These are phyloP conservation scores for Ectobius pallidus DNA, from an alignment of 2,888 invertebrate species.

Conservation along the genomic window DNA sequence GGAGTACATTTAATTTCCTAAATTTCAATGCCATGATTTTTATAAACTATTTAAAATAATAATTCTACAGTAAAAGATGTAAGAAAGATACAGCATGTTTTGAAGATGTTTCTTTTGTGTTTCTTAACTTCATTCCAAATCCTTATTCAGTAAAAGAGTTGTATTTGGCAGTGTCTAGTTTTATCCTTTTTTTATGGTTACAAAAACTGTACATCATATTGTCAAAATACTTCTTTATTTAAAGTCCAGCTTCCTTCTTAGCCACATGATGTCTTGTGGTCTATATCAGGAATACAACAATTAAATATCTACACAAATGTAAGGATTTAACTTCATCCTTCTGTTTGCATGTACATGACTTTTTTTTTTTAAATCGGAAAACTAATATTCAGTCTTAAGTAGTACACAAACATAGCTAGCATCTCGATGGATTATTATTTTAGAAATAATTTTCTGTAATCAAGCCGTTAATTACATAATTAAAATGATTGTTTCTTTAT, in stretches of 20 bases:
- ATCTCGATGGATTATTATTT: no score
- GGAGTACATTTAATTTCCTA: no score
- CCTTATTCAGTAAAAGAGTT: not conserved
- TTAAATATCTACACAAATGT: no score
- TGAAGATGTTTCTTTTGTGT: not conserved
- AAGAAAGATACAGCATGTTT: not conserved
- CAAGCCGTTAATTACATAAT: no score
- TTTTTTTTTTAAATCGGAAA: no score
- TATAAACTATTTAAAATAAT: no score
- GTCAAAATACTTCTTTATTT: not conserved
- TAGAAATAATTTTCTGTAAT: no score
- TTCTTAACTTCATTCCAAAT: not conserved
- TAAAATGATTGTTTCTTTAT: not conserved
- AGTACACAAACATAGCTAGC: no score
- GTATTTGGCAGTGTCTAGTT: not conserved
- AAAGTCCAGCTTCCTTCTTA: not conserved
- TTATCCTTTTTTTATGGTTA: not conserved
- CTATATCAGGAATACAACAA: constrained; percentile 5
- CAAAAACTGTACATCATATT: not conserved
- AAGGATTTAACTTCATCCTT: no score
- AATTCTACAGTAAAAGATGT: no score
- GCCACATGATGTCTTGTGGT: not conserved
- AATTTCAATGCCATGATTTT: not conserved
- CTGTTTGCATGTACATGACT: no score
- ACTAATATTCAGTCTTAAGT: no score